Base-by-base conservation (phyloP, 2,113 vertebrate species). In the Nerophis ophidion region DNA sequence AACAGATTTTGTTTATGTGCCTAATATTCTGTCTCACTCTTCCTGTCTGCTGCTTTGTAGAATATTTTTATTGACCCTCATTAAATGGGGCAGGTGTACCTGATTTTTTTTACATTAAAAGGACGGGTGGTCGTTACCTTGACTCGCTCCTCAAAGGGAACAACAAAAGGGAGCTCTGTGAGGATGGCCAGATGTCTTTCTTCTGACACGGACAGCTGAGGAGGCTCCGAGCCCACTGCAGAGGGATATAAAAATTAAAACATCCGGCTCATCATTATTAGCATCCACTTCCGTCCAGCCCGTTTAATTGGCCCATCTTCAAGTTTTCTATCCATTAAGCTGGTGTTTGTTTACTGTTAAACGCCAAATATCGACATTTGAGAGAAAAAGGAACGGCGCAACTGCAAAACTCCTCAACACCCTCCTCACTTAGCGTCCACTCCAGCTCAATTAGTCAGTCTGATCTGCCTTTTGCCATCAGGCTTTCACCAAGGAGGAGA, bases 61-160 rank as follows among this genome's bases (percentile, higher is more conserved):
- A 26, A 3, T 26, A 26, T 26, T 26, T 26, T 26, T 40, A 44
- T 12, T 44, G 40, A 44, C 40, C 38, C 40, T 44, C 5, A 44
- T 44, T 40, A 40, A 5, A 40, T 40, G 8, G 38, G 9, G 38
- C 38, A 40, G 38, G 9, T 44, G 40, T 44, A 11, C 7, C 38
- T 40, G 38, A 40, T 40, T 40, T 40, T 40, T 40, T 9, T 26
- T 2, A 26, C 26, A 26, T 26, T 26, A 8, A 40, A 44, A 40
- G 26, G 26, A 26, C 26, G 1, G 13, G 34, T 56, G n/a, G 7
- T 6, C 44, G n/a, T 14, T 91, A 99, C 97, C 96, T 99, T 99
- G n/a, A 99, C 97, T 82, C 97, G 91, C 82, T 99, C 97, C 86
- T 98, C 96, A 70, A 99, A 99, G 14, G 96, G 97, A 74, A 99